These are phyloP conservation scores for Aphidius ervi DNA, from an alignment of 1,140 invertebrate species.

Conservation along the genomic window DNA sequence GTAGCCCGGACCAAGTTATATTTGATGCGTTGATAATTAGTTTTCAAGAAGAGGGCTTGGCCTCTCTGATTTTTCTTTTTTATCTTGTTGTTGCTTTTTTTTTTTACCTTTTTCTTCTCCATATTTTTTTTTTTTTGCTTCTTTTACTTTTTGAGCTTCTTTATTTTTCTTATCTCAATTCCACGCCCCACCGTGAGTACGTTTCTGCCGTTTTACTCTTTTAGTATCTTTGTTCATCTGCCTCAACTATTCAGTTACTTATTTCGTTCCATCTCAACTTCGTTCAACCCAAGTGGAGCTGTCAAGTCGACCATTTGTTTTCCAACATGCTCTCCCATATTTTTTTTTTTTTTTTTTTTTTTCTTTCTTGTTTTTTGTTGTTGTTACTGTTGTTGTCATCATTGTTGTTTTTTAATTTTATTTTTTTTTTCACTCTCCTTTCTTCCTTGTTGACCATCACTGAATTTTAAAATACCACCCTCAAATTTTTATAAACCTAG, in stretches of 20 bases:
- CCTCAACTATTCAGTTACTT: background rate
- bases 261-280: conserved; percentile 1
- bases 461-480: conserved; percentile 16
- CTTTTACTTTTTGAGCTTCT: conserved; percentile 14
- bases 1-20: conserved; percentile 52
- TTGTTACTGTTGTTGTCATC: no score
- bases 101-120: no score
- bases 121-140: background rate
- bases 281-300: conserved; percentile 25
- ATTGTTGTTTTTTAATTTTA: background rate
- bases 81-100: no score
- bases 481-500: conserved; percentile 8
- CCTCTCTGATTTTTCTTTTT: conserved; percentile 11
- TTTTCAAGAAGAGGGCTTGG: conserved; percentile 36
- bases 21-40: conserved; percentile 55
- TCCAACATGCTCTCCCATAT: conserved; percentile 22
- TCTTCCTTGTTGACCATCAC: conserved; percentile 16
- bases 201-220: conserved; percentile 12
- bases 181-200: conserved; percentile 3
- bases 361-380: background rate
- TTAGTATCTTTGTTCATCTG: conserved; percentile 12
- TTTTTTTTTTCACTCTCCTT: conserved; percentile 3
- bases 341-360: background rate
- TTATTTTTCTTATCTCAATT: conserved; percentile 22
- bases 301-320: conserved; percentile 39